Evolutionary conservation across 2,888 invertebrate genomes (phyloP), one percentile per base, ranked within the genome.

Genomic region (Sinohyriopsis cumingii): DNA sequence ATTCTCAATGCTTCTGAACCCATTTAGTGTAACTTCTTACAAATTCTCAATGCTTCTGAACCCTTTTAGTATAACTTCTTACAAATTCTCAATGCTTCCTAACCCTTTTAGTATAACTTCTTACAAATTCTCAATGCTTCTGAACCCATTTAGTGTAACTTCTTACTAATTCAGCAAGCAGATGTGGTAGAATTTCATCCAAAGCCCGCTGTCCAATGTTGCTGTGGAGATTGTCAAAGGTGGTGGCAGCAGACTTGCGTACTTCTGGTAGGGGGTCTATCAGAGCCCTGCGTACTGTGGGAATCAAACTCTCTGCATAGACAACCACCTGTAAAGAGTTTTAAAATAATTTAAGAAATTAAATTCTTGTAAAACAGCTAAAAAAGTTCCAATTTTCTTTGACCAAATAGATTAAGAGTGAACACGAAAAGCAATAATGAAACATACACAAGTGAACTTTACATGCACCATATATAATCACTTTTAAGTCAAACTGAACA

Each of bases 141-240:
- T 45, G 45, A 45, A 45, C 12, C 12, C 15, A 0, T 45, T 45
- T 45, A 45, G 45, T 45, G 15, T 15, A 45, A 59, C 1, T 22
- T 65, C 81, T 72, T 85, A 93, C 93, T 90, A 95, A 87, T 86
- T 94, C 93, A 45, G 94, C 94, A 82, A 99, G 92, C 93, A 99
- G 94, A 74, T 94, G 93, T 68, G 98, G 97, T 79, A 99, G 92
- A 90, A 99, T 98, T 89, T 99, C 99, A 90, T 99, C 99, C 68
- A 99, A 92, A 63, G 99, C 98, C 88, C 95, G 93, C 75, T 94
- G 93, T 68, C 97, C 99, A 75, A 98, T 97, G 76, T 96, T 97
- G 68, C 95, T 94, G 92, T 99, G 98, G 80, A 99, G 93, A 83
- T 96, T 95, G 90, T 98, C 98, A 91, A 99, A 99, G 0, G 99